Base-by-base conservation (phyloP, 1,140 invertebrate genomes). In the Solenopsis fugax region DNA sequence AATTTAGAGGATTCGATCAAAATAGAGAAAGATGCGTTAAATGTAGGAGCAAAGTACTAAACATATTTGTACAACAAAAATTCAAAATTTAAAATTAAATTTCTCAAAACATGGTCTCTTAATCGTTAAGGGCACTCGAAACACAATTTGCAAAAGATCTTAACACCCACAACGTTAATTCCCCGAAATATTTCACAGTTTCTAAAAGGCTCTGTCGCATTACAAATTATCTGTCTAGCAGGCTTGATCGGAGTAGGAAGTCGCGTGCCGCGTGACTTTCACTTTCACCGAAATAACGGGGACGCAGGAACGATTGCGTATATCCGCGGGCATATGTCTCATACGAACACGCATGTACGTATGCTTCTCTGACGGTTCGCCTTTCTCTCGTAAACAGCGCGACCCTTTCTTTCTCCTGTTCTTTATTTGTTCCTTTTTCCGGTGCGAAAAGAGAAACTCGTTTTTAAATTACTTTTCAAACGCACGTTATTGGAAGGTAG, bases 241-340 rank as follows among this genome's bases (percentile, higher is more conserved):
- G 52, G 69, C 78, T 73, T 58, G 89, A 87, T 90, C 87, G 65
- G 34, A 91, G 82, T 90, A 87, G 89, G 88, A 90, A 90, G 89
- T 90, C 69, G 86, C 78, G 52, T 73, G 89, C 82, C 82, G 85
- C 87, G 90, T 91, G 90, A 93, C 93, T 94, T 94, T 94, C 93
- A 93, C 93, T 94, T 94, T 94, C 92, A 91, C 91, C 90, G 87
- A 93, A 94, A 94, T 93, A 94, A 93, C 89, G 91, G 90, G 92
- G 91, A 92, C 93, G 92, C 80, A 85, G 77, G 34, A 76, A 81
- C 58, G 77, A 89, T 87, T 72, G 52, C 54, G 37, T 81, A 76
- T 54, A 60, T 81, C 75, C 72, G 81, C 60, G 85, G 64, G 89
- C 77, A 86, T 89, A 58, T 85, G 52, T 78, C 65, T 84, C 67